phyloP scores from a whole-genome alignment of 2,888 invertebrate genomes.

The Cantharis rustica region DNA sequence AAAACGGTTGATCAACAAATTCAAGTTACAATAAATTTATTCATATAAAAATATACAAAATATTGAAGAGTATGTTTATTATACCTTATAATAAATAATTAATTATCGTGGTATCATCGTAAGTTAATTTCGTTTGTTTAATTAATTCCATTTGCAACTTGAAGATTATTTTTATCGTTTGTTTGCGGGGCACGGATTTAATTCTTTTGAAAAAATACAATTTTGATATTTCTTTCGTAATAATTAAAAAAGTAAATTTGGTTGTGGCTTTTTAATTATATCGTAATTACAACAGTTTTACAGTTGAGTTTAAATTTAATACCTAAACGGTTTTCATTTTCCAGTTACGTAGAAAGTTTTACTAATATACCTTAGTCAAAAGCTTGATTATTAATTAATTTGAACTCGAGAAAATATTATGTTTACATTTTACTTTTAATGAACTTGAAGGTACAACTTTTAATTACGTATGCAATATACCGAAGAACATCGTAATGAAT shows the following conservation, averaged over 20 bases:
- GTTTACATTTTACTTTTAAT: not conserved
- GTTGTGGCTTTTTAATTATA: not conserved
- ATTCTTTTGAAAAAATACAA: not conserved
- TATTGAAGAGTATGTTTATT: no score
- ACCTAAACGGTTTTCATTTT: not conserved
- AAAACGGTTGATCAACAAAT: no score
- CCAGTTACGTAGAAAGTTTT: not conserved
- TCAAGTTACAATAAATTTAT: no score
- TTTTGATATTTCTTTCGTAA: not conserved
- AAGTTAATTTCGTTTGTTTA: not conserved
- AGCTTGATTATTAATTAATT: not conserved
- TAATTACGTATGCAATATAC: not conserved
- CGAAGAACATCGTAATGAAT: not conserved
- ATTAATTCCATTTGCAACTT: no score
- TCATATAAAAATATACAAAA: no score
- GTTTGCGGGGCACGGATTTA: no score
- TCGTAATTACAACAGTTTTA: not conserved
- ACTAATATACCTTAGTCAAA: not conserved
- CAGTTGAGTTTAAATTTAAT: not conserved
- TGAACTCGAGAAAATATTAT: not conserved
- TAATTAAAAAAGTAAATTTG: not conserved
- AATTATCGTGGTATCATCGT: no score
- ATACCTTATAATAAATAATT: no score
- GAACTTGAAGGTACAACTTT: not conserved
- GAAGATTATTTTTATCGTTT: no score